Evolutionary conservation across 2,888 invertebrate species (phyloP).

Genomic region (Agonopterix arenella): DNA sequence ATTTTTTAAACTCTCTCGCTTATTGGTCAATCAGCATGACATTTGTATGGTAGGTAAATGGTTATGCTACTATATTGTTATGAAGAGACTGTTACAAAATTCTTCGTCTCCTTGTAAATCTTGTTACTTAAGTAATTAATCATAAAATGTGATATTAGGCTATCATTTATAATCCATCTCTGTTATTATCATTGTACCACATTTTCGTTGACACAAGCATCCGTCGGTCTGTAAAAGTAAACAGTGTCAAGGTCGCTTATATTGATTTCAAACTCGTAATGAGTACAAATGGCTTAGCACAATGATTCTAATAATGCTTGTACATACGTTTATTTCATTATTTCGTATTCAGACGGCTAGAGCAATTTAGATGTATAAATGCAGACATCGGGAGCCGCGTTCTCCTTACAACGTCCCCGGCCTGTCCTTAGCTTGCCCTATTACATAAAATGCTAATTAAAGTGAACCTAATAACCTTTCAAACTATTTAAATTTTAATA

Average conservation of each 20-base stretch:
- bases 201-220: constrained; percentile 47
- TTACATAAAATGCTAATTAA: neutral
- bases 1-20: constrained; percentile 71
- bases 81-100: constrained; percentile 35
- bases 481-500: too few relatives aligned
- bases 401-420: neutral
- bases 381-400: neutral
- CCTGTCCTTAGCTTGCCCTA: neutral
- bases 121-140: constrained; percentile 1
- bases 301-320: constrained; percentile 26
- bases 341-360: neutral
- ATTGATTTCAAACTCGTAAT: constrained; percentile 63
- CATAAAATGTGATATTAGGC: neutral
- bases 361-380: neutral
- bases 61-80: constrained; percentile 46
- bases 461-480: too few relatives aligned
- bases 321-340: neutral
- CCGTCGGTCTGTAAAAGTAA: constrained; percentile 54
- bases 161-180: constrained; percentile 26
- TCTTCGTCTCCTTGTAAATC: neutral
- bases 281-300: constrained; percentile 43
- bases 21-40: constrained; percentile 71
- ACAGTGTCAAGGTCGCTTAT: constrained; percentile 65
- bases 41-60: constrained; percentile 42
- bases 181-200: constrained; percentile 47